A percentile compares a stretch with the other conserved stretches of the same genome.
These are phyloP conservation scores for Gouania willdenowi DNA, from an alignment of 2,797 vertebrate genomes.

Conservation along the genomic window DNA sequence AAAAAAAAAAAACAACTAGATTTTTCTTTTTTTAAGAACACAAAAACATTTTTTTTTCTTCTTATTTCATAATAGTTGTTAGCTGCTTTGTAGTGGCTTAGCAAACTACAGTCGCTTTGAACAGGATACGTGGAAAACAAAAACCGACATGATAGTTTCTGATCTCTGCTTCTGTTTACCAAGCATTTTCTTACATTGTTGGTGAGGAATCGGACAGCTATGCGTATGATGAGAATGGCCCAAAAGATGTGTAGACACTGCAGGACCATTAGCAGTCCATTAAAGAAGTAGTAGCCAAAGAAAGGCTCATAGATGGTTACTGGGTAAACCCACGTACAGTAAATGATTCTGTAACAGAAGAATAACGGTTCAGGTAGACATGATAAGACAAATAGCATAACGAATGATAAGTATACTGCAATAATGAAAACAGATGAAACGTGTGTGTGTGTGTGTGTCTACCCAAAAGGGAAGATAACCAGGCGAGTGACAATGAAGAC, in stretches of 20 bases:
- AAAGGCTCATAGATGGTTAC: conserved; percentile 86
- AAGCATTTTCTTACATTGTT: conserved; percentile 81
- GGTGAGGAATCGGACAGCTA: conserved; percentile 91
- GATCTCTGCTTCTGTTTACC: no score
- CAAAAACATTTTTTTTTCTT: no score
- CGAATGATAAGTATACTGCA: background rate
- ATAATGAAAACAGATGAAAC: background rate
- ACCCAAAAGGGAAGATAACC: conserved; percentile 94
- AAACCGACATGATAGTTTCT: no score
- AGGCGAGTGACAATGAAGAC: conserved; percentile 91
- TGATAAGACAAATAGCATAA: background rate
- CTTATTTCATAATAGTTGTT: no score
- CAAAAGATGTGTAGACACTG: conserved; percentile 93
- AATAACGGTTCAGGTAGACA: background rate
- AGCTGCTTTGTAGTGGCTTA: no score
- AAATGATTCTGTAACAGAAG: conserved; percentile 81
- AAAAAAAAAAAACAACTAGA: no score
- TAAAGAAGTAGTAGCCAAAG: conserved; percentile 97
- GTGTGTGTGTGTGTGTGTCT: background rate
- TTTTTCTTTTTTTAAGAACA: no score
- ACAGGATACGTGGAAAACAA: no score
- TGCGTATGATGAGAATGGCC: conserved; percentile 90
- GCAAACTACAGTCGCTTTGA: no score
- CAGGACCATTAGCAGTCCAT: conserved; percentile 84
- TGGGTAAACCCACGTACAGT: conserved; percentile 88